These are phyloP conservation scores for Trimorus sp. DNA, from an alignment of 2,888 invertebrate species.

Conservation along the genomic window DNA sequence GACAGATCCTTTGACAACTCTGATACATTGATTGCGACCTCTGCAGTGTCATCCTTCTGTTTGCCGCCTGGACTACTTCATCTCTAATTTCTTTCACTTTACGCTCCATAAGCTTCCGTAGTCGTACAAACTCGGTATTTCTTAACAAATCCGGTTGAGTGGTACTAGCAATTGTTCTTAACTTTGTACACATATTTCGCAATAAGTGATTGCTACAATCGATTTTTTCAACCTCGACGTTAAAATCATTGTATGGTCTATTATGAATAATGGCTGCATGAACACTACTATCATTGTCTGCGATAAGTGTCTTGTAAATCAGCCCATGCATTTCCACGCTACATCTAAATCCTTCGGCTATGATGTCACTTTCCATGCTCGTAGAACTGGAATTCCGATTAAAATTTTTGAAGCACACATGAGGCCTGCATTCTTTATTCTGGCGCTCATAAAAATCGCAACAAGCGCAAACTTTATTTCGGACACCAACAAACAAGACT, in stretches of 20 bases:
- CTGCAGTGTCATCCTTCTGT: background rate
- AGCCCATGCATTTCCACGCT: conserved; percentile 36
- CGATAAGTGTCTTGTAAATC: conserved; percentile 44
- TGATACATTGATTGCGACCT: background rate
- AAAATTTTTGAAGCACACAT: conserved; percentile 68
- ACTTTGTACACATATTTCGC: conserved; percentile 36
- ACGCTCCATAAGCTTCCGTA: background rate
- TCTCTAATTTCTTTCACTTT: conserved; percentile 4
- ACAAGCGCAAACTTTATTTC: conserved; percentile 65
- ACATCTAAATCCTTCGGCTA: conserved; percentile 41
- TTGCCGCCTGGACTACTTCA: conserved; percentile 3
- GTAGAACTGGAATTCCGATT: conserved; percentile 42
- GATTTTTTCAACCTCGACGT: conserved; percentile 44
- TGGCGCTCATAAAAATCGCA: conserved; percentile 23
- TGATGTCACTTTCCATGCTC: conserved; percentile 33
- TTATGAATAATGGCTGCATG: conserved; percentile 33
- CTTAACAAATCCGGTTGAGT: background rate
- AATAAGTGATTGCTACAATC: conserved; percentile 60
- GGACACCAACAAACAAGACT: conserved; percentile 65
- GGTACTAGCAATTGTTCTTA: background rate
- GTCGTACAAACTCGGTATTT: background rate
- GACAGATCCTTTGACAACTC: conserved; percentile 54
- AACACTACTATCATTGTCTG: conserved; percentile 56
- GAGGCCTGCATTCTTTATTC: conserved; percentile 1
- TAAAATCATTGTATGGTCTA: conserved; percentile 53